A percentile compares a stretch with the other conserved stretches of the same genome.
Conservation (phyloP, 2,888 invertebrate species). For the Carterocephalus palaemon region DNA sequence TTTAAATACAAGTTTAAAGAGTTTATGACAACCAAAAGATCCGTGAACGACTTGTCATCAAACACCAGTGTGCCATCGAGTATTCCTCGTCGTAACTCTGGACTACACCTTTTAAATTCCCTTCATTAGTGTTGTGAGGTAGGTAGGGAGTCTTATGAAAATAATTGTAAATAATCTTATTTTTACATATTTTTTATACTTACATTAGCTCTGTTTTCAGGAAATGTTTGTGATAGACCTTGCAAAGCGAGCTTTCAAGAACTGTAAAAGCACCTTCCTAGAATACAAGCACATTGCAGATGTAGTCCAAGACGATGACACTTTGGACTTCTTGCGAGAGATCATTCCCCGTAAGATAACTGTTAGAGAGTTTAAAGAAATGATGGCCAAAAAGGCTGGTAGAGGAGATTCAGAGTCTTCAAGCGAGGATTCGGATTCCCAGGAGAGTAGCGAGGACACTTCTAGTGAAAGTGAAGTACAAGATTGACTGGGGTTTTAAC, state of each 20-base stretch:
- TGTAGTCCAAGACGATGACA: conserved; percentile 82
- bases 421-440: conserved; percentile 59
- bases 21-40: too few species aligned
- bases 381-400: conserved; percentile 80
- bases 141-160: too few species aligned
- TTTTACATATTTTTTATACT: background rate
- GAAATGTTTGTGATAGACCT: conserved; percentile 84
- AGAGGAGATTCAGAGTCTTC: conserved; percentile 53
- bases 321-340: conserved; percentile 84
- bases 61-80: too few species aligned
- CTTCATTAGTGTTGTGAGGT: too few species aligned
- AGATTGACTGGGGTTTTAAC: conserved; percentile 23
- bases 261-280: conserved; percentile 71
- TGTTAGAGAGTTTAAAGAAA: conserved; percentile 81
- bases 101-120: too few species aligned
- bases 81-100: too few species aligned
- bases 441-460: conserved; percentile 56
- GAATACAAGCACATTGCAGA: conserved; percentile 86
- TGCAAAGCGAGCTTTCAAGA: conserved; percentile 80
- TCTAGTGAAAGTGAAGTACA: conserved; percentile 49
- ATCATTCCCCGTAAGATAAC: conserved; percentile 87
- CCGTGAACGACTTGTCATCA: too few species aligned
- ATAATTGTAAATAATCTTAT: too few species aligned
- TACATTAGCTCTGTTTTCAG: conserved; percentile 56
- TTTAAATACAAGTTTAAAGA: too few species aligned